phyloP scores from a whole-genome alignment of 2,797 vertebrate genomes.

The Protosalanx chinensis region DNA sequence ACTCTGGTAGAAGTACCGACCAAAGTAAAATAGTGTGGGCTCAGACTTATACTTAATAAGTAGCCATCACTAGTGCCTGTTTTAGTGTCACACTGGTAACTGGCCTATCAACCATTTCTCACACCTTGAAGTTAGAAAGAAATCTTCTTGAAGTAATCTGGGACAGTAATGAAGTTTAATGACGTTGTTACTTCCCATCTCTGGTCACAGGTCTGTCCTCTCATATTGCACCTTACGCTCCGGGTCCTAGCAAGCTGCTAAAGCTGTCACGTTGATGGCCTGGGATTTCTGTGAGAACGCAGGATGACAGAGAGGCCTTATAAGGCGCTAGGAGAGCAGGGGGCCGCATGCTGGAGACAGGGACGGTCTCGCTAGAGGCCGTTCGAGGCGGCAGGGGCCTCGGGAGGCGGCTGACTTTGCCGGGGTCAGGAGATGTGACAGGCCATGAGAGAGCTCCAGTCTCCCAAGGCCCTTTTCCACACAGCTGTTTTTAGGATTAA shows the following conservation, averaged over 20 bases:
- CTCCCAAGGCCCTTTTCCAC: constrained; percentile 57
- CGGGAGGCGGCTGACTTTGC: constrained; percentile 50
- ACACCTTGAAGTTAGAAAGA: no score
- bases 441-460: constrained; percentile 59
- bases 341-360: not conserved
- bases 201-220: not conserved
- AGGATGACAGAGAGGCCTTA: no score
- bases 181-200: no score
- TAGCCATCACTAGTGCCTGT: no score
- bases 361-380: not conserved
- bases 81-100: no score
- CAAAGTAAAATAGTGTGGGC: no score
- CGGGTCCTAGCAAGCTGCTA: not conserved
- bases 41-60: no score
- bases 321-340: no score
- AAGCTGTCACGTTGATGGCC: not conserved
- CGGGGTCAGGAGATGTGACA: constrained; percentile 63
- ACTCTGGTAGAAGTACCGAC: no score
- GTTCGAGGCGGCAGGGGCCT: constrained; percentile 36
- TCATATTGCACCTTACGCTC: not conserved
- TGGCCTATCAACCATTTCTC: no score
- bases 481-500: constrained; percentile 79
- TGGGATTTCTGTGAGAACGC: not conserved
- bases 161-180: no score
- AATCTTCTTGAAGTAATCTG: no score